phyloP scores from a whole-genome alignment of 2,113 vertebrate genomes.

The Origma solitaria region DNA sequence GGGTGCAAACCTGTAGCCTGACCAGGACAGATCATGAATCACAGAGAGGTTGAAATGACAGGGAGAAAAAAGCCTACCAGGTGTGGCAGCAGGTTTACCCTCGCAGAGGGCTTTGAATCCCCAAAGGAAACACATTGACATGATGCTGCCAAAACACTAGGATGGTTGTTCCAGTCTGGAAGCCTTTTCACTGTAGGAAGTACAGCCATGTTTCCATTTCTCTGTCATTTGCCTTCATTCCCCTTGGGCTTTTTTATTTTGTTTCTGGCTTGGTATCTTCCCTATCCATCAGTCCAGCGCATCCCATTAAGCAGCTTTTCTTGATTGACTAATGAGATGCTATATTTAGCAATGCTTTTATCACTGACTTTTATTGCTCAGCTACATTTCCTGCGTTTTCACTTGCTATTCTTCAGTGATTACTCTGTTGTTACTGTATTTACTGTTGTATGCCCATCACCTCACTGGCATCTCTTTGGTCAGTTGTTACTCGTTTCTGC shows the following conservation, averaged over 20 bases:
- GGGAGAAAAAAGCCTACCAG: not conserved
- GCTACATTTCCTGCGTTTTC: constrained; percentile 5
- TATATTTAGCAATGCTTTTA: constrained; percentile 25
- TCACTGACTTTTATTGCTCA: not conserved
- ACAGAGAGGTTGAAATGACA: not conserved
- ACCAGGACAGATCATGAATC: not conserved
- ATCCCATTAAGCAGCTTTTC: constrained; percentile 25
- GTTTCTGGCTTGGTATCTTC: not conserved
- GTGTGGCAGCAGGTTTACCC: not conserved
- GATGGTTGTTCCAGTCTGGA: not conserved
- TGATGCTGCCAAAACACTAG: not conserved
- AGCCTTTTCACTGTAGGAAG: not conserved
- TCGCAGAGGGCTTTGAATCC: not conserved
- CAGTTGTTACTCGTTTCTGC: not conserved
- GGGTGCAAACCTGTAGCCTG: not conserved
- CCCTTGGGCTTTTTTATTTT: not conserved
- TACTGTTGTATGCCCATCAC: not conserved
- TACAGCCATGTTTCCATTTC: not conserved
- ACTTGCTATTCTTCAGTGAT: not conserved
- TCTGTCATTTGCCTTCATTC: not conserved
- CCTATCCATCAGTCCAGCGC: not conserved
- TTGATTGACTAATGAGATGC: constrained; percentile 31
- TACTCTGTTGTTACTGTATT: not conserved
- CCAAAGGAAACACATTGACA: not conserved
- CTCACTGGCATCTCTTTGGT: not conserved